Evolutionary conservation across 1,140 invertebrate genomes (phyloP), one percentile per base, ranked within the genome.

Genomic region (Calephelis nemesis): DNA sequence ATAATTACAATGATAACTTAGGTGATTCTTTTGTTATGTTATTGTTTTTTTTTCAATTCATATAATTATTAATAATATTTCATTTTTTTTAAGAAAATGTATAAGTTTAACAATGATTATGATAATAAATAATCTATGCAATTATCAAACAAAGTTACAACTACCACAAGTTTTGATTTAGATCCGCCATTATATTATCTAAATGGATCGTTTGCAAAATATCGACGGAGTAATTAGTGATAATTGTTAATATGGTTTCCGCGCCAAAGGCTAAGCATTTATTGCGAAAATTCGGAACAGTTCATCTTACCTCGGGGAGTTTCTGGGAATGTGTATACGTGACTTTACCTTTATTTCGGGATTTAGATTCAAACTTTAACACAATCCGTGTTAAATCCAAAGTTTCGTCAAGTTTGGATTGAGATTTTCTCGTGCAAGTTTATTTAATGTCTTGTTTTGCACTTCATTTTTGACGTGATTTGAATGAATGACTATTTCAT

Each of bases 161-260:
- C 42, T 45, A 45, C 42, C 42, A 45, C 1, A 76, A 45, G 42
- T 45, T 45, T 45, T 45, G 42, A 80, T 60, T 75, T 73, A 70
- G 42, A 7, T 45, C 42, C 8, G 65, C 74, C 74, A 79, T 84
- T 78, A 83, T 79, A 75, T 78, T 84, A 89, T 89, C 83, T 87
- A 11, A 90, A 90, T 83, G 77, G 79, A 76, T 79, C 77, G 81
- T 74, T 77, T 82, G 70, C 70, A 76, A 71, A 79, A 78, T 81
- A 82, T 85, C 83, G 81, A 81, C 77, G 63, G 69, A 79, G 77
- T 79, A 84, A 90, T 87, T 90, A 88, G 75, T 74, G 75, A 73
- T 64, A 66, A 74, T 70, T 82, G 78, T 79, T 74, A 70, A 62
- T 74, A 79, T 68, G 74, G 73, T 62, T 77, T 74, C 72, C 75